phyloP scores from a whole-genome alignment of 2,797 vertebrate genomes.

The Catamblyrhynchus diadema region DNA sequence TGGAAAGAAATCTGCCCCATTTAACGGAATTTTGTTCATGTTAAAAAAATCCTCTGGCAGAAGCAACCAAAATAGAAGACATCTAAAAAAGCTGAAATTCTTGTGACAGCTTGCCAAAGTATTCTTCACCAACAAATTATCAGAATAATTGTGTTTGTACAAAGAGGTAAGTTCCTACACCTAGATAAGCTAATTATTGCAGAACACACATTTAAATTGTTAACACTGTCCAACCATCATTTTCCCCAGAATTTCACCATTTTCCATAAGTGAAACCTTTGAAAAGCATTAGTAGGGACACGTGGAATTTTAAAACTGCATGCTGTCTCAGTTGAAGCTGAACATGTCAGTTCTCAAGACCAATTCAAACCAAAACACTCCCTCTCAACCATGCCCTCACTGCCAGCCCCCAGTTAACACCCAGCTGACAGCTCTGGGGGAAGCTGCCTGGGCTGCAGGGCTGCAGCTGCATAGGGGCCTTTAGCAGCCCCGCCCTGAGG shows the following conservation, averaged over 20 bases:
- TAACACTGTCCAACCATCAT: background rate
- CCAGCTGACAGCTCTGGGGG: background rate
- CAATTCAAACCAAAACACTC: background rate
- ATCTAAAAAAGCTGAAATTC: background rate
- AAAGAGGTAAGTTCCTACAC: background rate
- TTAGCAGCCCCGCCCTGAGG: background rate
- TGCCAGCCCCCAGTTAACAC: background rate
- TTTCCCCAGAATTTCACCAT: background rate
- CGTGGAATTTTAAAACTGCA: background rate
- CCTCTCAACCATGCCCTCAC: background rate
- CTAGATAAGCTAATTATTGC: background rate
- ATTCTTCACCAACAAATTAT: background rate
- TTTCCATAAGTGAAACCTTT: background rate
- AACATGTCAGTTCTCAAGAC: background rate
- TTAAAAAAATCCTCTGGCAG: background rate
- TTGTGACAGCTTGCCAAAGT: background rate
- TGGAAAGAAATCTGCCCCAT: constrained; percentile 55
- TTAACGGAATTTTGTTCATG: constrained; percentile 14
- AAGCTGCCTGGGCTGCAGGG: fast-evolving
- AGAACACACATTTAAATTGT: background rate
- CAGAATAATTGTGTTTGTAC: background rate
- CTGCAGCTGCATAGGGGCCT: background rate
- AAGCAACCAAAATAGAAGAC: constrained; percentile 23
- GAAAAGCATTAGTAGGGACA: background rate
- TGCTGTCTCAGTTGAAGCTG: background rate